A percentile compares a stretch with the other conserved stretches of the same genome.
phyloP scores from a whole-genome alignment of 2,888 invertebrate species.

The Conus canariensis region DNA sequence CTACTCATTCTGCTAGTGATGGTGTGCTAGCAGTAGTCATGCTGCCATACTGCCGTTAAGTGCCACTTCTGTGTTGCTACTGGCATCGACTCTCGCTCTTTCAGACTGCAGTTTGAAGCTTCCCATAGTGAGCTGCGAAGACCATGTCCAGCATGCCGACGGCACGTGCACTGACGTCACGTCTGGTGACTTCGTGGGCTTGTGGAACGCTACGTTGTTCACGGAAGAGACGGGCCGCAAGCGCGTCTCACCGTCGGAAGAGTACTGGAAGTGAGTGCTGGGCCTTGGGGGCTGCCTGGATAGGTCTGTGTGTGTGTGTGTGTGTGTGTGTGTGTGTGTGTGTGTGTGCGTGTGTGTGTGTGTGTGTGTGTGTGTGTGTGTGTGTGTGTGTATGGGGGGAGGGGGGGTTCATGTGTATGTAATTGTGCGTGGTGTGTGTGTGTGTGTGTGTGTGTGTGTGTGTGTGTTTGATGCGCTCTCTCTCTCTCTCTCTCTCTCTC shows the following conservation, averaged over 20 bases:
- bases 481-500: too few species aligned
- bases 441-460: neutral
- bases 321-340: neutral
- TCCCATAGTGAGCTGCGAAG: conserved; percentile 60
- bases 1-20: neutral
- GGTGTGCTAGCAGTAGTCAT: neutral
- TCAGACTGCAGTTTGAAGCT: conserved; percentile 66
- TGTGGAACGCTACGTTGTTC: conserved; percentile 66
- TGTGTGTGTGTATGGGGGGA: neutral
- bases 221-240: conserved; percentile 60
- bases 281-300: neutral
- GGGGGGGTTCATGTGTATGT: too few species aligned
- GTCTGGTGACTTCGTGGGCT: conserved; percentile 57
- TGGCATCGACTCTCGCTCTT: neutral
- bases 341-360: neutral
- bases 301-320: neutral
- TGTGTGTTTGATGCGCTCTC: too few species aligned
- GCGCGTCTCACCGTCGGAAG: conserved; percentile 70
- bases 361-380: neutral
- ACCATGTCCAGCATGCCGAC: conserved; percentile 52
- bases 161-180: conserved; percentile 63
- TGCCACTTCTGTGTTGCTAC: neutral
- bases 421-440: too few species aligned
- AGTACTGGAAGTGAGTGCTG: conserved; percentile 74
- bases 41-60: neutral